phyloP scores from a whole-genome alignment of 2,888 invertebrate genomes.

The Ceratothoa steindachneri region DNA sequence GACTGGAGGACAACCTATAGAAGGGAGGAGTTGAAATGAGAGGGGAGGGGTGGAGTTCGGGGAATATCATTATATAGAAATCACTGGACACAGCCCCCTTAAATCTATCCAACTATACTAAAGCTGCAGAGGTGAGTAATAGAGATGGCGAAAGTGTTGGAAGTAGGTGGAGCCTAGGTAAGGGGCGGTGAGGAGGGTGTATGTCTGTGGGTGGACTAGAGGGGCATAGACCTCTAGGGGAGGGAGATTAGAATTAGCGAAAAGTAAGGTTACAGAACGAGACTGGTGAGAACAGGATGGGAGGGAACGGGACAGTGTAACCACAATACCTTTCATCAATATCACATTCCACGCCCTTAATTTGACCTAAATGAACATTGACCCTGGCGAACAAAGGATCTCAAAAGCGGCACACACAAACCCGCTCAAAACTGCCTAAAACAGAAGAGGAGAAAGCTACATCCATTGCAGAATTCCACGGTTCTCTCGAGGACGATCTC shows the following conservation, averaged over 20 bases:
- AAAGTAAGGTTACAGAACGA: neutral
- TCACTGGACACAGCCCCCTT: too few relatives aligned
- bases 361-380: constrained; percentile 4
- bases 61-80: too few relatives aligned
- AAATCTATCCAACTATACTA: too few relatives aligned
- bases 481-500: too few relatives aligned
- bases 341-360: neutral
- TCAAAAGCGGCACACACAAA: neutral
- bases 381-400: neutral
- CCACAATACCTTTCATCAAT: neutral
- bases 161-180: neutral
- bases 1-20: too few relatives aligned
- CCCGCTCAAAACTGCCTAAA: neutral
- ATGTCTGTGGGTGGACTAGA: neutral
- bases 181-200: neutral
- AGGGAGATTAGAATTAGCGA: neutral
- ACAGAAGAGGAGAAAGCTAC: neutral
- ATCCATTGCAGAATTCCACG: neutral
- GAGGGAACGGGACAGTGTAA: neutral
- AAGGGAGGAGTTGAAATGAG: too few relatives aligned
- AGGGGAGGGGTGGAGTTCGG: too few relatives aligned
- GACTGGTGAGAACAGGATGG: neutral
- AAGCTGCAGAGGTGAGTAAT: too few relatives aligned
- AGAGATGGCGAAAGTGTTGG: neutral
- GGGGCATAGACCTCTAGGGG: neutral